phyloP scores from a whole-genome alignment of 92 coral and sea anemone species.

The Parazoanthus atlanticus region DNA sequence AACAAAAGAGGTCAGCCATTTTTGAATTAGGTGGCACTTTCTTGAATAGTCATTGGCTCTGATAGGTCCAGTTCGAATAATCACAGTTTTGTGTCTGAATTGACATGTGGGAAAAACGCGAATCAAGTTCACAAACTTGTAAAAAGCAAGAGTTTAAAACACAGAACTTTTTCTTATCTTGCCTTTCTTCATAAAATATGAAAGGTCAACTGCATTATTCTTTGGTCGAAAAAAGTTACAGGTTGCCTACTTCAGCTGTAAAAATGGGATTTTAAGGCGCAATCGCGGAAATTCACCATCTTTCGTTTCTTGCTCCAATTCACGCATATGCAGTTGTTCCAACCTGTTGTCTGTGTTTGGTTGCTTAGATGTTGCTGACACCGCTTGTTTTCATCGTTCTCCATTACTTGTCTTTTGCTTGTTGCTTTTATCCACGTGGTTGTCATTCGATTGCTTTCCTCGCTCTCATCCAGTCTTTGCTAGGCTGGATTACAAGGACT shows the following conservation, averaged over 20 bases:
- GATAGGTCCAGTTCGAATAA: background rate
- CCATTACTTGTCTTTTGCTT: background rate
- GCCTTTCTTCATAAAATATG: no score
- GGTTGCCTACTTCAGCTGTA: no score
- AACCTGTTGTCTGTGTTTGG: background rate
- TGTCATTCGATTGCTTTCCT: background rate
- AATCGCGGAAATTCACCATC: no score
- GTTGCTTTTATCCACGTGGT: conserved; percentile 17
- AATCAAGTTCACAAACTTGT: no score
- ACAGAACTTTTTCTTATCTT: no score
- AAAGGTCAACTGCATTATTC: no score
- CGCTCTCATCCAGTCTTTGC: background rate
- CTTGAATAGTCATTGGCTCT: background rate
- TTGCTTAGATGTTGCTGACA: background rate
- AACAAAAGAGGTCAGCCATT: no score
- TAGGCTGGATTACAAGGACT: background rate
- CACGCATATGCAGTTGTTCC: no score
- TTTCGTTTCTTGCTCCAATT: background rate
- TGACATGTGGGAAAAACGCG: no score
- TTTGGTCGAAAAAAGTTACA: background rate
- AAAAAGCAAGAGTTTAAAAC: no score
- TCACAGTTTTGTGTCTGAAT: no score
- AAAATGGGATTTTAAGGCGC: no score
- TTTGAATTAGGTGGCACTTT: background rate
- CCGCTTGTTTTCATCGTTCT: background rate